phyloP scores from a whole-genome alignment of 1,140 invertebrate species.

The Penaeus japonicus region DNA sequence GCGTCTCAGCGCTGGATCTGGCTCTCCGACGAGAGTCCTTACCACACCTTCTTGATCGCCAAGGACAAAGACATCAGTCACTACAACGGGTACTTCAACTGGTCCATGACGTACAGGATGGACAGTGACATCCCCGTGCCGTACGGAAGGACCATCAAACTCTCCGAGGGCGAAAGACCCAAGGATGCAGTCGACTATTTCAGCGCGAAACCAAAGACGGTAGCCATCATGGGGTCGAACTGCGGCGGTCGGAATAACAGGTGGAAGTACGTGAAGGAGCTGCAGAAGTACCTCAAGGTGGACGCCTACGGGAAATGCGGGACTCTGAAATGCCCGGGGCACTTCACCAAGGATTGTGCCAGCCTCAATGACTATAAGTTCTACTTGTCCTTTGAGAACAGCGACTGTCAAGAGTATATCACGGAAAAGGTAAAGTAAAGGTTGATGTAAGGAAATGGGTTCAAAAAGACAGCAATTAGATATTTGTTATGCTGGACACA shows the following conservation, averaged over 20 bases:
- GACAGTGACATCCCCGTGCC: constrained; percentile 76
- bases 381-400: constrained; percentile 80
- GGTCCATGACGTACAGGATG: constrained; percentile 78
- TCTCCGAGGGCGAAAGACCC: constrained; percentile 23
- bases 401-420: constrained; percentile 75
- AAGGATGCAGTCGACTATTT: constrained; percentile 34
- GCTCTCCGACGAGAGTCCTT: constrained; percentile 71
- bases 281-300: constrained; percentile 69
- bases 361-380: constrained; percentile 73
- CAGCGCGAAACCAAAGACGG: constrained; percentile 61
- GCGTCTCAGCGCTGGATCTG: constrained; percentile 72
- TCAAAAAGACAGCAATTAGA: neutral
- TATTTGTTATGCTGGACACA: neutral
- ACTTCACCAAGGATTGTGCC: constrained; percentile 70
- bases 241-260: constrained; percentile 69
- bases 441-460: constrained; percentile 29
- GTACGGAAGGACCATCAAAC: constrained; percentile 70
- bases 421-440: constrained; percentile 70
- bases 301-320: constrained; percentile 71
- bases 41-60: constrained; percentile 66
- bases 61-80: constrained; percentile 62
- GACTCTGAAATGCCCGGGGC: constrained; percentile 67
- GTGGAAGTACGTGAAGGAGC: constrained; percentile 70
- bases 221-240: constrained; percentile 73
- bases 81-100: constrained; percentile 73